phyloP scores from a whole-genome alignment of 92 coral and sea anemone genomes.

The Umimayanthus chanpuru region DNA sequence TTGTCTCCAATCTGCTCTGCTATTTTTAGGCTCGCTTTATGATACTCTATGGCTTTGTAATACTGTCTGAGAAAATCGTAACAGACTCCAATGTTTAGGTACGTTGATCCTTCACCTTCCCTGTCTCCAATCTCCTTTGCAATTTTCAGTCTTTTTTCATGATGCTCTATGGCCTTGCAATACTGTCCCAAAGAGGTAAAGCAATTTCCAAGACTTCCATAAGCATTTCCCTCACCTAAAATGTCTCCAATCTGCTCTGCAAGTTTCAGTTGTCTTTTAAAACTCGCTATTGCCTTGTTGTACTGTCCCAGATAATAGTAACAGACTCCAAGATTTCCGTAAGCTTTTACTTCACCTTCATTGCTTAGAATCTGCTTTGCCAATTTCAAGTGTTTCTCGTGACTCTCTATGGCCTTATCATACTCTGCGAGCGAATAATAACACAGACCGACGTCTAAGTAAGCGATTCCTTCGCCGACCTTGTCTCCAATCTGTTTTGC shows the following conservation, averaged over 20 bases:
- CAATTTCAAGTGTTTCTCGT: not conserved
- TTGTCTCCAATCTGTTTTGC: slow-evolving; percentile 1
- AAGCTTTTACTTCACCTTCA: not conserved
- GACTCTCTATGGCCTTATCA: not conserved
- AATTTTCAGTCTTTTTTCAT: not conserved
- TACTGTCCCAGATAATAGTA: not conserved
- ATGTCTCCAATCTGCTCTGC: not conserved
- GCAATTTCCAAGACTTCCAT: not conserved
- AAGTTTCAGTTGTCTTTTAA: not conserved
- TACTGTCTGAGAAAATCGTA: too few species aligned
- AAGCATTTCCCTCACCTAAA: not conserved
- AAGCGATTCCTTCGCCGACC: not conserved
- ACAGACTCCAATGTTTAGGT: too few species aligned
- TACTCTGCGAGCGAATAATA: not conserved
- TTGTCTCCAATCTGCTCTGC: too few species aligned
- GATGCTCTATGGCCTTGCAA: not conserved
- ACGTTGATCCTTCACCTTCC: too few species aligned
- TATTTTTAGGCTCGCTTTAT: not conserved
- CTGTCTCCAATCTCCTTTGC: too few species aligned
- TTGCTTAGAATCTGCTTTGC: not conserved
- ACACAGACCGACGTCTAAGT: not conserved
- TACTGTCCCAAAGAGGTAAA: not conserved
- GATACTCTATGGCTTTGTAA: too few species aligned
- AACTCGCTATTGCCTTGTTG: not conserved
- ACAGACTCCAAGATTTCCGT: not conserved